A percentile compares a stretch with the other conserved stretches of the same genome.
These are phyloP conservation scores for Euspilapteryx auroguttella DNA, from an alignment of 2,888 invertebrate genomes.

Conservation along the genomic window DNA sequence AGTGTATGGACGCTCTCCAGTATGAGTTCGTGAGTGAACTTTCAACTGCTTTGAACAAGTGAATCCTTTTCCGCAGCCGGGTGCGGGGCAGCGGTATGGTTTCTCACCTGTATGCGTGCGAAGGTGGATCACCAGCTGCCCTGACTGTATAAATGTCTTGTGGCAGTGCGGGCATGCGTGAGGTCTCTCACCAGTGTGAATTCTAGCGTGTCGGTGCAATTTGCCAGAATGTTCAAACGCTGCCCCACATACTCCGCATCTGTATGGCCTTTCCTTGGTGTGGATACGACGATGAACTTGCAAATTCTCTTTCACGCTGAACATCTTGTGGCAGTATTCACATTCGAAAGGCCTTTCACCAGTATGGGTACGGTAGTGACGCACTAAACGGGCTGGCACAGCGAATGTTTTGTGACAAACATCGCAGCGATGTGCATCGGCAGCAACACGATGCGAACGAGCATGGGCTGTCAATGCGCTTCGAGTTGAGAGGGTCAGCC, in stretches of 20 bases:
- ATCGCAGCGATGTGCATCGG: slow-evolving; percentile 85
- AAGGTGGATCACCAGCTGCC: slow-evolving; percentile 89
- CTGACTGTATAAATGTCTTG: slow-evolving; percentile 90
- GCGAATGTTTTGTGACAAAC: slow-evolving; percentile 90
- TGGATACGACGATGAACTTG: slow-evolving; percentile 89
- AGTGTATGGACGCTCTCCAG: slow-evolving; percentile 88
- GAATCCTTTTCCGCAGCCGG: slow-evolving; percentile 86
- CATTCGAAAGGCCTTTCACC: slow-evolving; percentile 91
- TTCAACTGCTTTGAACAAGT: slow-evolving; percentile 91
- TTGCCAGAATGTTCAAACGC: slow-evolving; percentile 92
- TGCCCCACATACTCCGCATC: slow-evolving; percentile 84
- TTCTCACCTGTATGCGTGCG: slow-evolving; percentile 88
- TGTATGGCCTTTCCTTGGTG: slow-evolving; percentile 89
- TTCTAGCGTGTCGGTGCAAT: slow-evolving; percentile 86
- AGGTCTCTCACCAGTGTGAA: slow-evolving; percentile 88
- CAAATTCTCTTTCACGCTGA: slow-evolving; percentile 90
- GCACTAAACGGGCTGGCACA: slow-evolving; percentile 81
- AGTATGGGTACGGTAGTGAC: slow-evolving; percentile 88
- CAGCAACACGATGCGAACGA: slow-evolving; percentile 36
- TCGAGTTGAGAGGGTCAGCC: slow-evolving; percentile 74
- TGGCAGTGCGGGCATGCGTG: slow-evolving; percentile 87
- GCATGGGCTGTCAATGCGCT: slow-evolving; percentile 76
- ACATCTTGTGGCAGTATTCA: slow-evolving; percentile 90
- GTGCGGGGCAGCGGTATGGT: slow-evolving; percentile 78
- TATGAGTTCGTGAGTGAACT: slow-evolving; percentile 89